These are phyloP conservation scores for Epirrhoe tristata DNA, from an alignment of 2,888 invertebrate genomes.

Conservation along the genomic window DNA sequence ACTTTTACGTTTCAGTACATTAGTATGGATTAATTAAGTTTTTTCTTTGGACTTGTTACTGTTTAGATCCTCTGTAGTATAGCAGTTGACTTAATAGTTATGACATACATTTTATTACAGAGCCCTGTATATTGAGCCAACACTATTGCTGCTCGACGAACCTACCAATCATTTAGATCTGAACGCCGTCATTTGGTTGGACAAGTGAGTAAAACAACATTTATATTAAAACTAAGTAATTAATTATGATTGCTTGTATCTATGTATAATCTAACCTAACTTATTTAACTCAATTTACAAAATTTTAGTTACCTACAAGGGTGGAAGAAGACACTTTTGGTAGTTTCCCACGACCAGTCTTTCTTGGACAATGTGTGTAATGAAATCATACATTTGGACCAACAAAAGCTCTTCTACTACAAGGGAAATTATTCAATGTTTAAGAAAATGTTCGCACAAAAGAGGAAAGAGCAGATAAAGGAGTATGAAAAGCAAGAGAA, in stretches of 20 bases:
- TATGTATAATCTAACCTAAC: too few relatives aligned
- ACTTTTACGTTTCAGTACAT: too few relatives aligned
- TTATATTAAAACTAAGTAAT: too few relatives aligned
- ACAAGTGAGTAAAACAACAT: conserved; percentile 89
- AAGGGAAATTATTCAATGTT: conserved; percentile 99
- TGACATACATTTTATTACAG: conserved; percentile 69
- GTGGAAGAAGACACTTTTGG: conserved; percentile 99
- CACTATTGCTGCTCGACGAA: conserved; percentile 98
- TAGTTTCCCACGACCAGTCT: conserved; percentile 99
- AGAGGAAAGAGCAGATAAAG: conserved; percentile 97
- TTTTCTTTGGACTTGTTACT: too few relatives aligned
- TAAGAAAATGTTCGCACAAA: conserved; percentile 99
- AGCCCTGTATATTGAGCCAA: conserved; percentile 98
- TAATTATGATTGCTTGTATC: too few relatives aligned
- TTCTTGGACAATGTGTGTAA: conserved; percentile 99
- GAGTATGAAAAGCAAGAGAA: conserved; percentile 99
- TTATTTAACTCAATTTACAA: conserved; percentile 17
- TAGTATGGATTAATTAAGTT: too few relatives aligned
- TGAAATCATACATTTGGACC: conserved; percentile 98
- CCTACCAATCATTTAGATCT: conserved; percentile 99
- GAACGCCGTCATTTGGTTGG: conserved; percentile 99
- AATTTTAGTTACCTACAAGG: conserved; percentile 93
- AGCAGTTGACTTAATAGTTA: background rate
- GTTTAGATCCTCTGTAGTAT: too few relatives aligned
- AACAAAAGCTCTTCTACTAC: conserved; percentile 97